Conservation (phyloP, 2,888 invertebrate genomes). For the Eupithecia vulgata region DNA sequence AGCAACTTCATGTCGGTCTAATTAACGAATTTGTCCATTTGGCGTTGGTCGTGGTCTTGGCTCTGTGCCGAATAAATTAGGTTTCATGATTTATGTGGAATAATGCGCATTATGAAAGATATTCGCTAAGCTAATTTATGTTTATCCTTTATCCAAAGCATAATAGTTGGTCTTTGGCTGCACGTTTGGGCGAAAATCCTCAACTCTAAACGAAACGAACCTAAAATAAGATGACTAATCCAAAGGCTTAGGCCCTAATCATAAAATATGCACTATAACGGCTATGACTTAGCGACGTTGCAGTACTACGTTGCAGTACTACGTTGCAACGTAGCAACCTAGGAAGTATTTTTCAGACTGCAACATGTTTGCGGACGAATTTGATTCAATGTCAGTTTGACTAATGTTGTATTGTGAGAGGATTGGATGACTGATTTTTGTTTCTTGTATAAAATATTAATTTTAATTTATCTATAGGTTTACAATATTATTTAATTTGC, state of each 20-base stretch:
- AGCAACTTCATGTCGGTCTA: conserved; percentile 21
- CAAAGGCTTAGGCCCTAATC: background rate
- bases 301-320: too few relatives aligned
- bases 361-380: too few relatives aligned
- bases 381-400: too few relatives aligned
- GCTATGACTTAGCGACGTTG: conserved; percentile 12
- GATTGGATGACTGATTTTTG: too few relatives aligned
- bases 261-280: background rate
- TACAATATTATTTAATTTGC: too few relatives aligned
- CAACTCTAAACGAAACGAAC: background rate
- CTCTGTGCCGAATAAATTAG: conserved; percentile 33
- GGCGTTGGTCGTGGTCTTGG: conserved; percentile 35
- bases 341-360: too few relatives aligned
- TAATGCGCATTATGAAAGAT: conserved; percentile 34
- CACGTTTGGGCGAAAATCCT: background rate
- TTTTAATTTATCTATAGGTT: too few relatives aligned
- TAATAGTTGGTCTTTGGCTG: conserved; percentile 1
- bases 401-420: too few relatives aligned
- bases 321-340: too few relatives aligned
- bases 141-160: conserved; percentile 8
- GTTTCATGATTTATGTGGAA: conserved; percentile 33
- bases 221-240: conserved; percentile 2
- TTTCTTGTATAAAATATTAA: too few relatives aligned
- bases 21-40: conserved; percentile 35
- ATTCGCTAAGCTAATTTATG: conserved; percentile 28